Evolutionary conservation across 2,113 vertebrate species (phyloP).

Genomic region (Percina caprodes): DNA sequence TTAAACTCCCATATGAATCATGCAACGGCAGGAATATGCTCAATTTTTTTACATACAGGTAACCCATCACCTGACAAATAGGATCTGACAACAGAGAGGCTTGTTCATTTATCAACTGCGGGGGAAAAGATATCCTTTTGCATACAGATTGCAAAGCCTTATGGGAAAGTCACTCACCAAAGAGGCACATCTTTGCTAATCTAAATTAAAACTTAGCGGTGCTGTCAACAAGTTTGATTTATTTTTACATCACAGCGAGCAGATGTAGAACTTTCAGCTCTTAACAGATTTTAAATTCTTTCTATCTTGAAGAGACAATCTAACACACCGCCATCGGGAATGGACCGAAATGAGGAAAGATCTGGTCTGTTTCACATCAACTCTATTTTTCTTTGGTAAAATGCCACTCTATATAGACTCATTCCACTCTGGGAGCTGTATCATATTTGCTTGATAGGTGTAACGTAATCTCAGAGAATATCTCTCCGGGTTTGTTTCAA

Average conservation of each 20-base stretch:
- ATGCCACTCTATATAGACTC: neutral
- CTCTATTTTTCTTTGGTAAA: conserved; percentile 23
- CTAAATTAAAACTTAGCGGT: conserved; percentile 52
- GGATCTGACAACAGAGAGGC: conserved; percentile 53
- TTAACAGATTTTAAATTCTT: conserved; percentile 45
- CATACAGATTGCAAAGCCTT: conserved; percentile 71
- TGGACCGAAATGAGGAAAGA: neutral
- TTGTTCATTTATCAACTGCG: conserved; percentile 65
- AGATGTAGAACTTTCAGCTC: conserved; percentile 40
- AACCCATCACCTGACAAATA: conserved; percentile 61
- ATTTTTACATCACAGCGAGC: conserved; percentile 35
- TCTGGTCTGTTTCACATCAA: conserved; percentile 37
- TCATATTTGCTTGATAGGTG: conserved; percentile 34
- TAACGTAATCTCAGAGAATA: conserved; percentile 47
- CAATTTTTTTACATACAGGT: conserved; percentile 29
- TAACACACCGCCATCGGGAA: conserved; percentile 4
- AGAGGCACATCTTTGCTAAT: conserved; percentile 63
- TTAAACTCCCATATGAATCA: conserved; percentile 46
- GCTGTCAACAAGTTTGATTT: conserved; percentile 60
- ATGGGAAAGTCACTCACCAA: conserved; percentile 55
- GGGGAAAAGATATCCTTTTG: conserved; percentile 31
- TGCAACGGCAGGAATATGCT: conserved; percentile 16
- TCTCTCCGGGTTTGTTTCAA: conserved; percentile 30
- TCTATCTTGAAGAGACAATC: conserved; percentile 18
- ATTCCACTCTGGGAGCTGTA: conserved; percentile 23